These are phyloP conservation scores for Gari tellinella DNA, from an alignment of 2,888 invertebrate genomes.

Conservation along the genomic window DNA sequence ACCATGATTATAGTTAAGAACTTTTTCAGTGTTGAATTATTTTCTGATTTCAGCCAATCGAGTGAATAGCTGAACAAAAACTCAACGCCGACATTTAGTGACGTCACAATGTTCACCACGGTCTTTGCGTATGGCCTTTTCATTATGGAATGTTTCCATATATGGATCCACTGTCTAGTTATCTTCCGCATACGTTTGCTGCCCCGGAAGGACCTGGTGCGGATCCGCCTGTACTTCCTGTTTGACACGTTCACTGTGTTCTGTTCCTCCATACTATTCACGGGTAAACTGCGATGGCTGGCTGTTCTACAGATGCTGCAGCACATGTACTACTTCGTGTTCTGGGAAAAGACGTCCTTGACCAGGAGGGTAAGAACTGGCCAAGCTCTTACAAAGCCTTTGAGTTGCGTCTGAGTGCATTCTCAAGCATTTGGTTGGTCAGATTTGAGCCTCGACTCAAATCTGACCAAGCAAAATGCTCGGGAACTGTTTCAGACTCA, in stretches of 20 bases:
- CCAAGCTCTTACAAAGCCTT: too few relatives aligned
- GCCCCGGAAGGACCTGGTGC: conserved; percentile 78
- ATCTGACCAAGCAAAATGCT: too few relatives aligned
- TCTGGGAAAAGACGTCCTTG: conserved; percentile 74
- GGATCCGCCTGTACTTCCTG: conserved; percentile 76
- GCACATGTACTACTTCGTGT: conserved; percentile 76
- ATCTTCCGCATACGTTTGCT: conserved; percentile 76
- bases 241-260: conserved; percentile 76
- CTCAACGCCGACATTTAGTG: too few relatives aligned
- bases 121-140: conserved; percentile 59
- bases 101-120: conserved; percentile 21
- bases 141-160: conserved; percentile 74
- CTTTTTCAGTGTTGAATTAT: too few relatives aligned
- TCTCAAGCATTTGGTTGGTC: too few relatives aligned
- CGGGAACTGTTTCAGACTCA: too few relatives aligned
- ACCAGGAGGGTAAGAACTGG: conserved; percentile 71
- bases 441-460: too few relatives aligned
- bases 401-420: too few relatives aligned
- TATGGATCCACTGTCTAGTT: conserved; percentile 71
- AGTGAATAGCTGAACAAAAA: too few relatives aligned
- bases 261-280: conserved; percentile 63
- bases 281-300: conserved; percentile 73
- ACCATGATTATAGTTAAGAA: too few relatives aligned
- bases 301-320: conserved; percentile 73
- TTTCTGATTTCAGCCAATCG: too few relatives aligned